Conservation (phyloP, 2,888 invertebrate species). For the Euspilapteryx auroguttella region DNA sequence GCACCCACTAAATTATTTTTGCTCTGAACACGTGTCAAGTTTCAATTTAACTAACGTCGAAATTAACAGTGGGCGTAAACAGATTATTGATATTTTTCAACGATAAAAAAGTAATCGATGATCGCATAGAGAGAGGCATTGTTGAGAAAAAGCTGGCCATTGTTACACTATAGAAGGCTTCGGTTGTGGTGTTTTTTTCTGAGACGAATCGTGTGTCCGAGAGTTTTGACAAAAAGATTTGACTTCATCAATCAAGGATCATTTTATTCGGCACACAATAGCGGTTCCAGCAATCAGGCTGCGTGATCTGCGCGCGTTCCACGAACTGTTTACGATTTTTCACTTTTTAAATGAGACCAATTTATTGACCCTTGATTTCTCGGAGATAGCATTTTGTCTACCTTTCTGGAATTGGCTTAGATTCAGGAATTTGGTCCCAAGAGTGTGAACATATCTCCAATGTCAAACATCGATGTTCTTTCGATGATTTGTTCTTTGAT, state of each 20-base stretch:
- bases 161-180: constrained; percentile 31
- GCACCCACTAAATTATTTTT: constrained; percentile 53
- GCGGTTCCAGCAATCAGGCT: constrained; percentile 30
- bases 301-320: constrained; percentile 34
- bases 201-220: no score
- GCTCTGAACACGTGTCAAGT: constrained; percentile 58
- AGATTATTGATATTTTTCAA: constrained; percentile 56
- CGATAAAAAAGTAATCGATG: constrained; percentile 60
- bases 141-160: constrained; percentile 40
- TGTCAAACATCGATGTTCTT: no score
- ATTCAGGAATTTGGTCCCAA: no score
- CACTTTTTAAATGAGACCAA: constrained; percentile 34
- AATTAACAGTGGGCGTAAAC: constrained; percentile 60
- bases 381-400: not conserved
- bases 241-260: constrained; percentile 53
- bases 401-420: not conserved
- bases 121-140: constrained; percentile 38
- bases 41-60: constrained; percentile 55
- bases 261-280: constrained; percentile 48
- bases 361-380: constrained; percentile 20
- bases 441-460: no score
- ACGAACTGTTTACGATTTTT: constrained; percentile 36
- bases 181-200: no score
- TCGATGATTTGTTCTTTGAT: no score
- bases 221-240: constrained; percentile 37